Conservation (phyloP, 1,140 invertebrate genomes). For the Papilio xuthus region DNA sequence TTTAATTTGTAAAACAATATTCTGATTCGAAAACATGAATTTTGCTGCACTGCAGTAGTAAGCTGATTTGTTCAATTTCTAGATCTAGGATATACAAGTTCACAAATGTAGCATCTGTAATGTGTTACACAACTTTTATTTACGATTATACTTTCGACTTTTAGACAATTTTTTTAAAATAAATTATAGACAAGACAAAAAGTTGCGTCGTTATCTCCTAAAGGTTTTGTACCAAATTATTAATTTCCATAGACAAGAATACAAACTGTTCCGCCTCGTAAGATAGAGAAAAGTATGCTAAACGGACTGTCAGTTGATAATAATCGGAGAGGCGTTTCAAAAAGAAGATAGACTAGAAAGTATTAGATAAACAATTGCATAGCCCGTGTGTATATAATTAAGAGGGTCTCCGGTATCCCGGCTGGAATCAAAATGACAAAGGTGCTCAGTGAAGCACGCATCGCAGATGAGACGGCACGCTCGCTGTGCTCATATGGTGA, state of each 20-base stretch:
- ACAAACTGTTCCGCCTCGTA: too few species aligned
- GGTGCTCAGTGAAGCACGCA: slow-evolving; percentile 52
- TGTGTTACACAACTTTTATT: neutral
- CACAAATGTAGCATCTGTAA: neutral
- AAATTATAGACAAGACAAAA: neutral
- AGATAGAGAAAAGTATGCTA: too few species aligned
- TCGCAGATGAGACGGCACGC: slow-evolving; percentile 58
- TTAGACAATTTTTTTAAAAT: too few species aligned
- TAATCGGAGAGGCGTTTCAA: too few species aligned
- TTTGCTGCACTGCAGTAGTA: slow-evolving; percentile 11
- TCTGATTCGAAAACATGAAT: slow-evolving; percentile 16
- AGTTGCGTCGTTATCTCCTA: neutral
- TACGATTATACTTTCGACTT: neutral
- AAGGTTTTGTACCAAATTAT: neutral
- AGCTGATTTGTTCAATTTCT: neutral
- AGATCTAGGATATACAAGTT: neutral
- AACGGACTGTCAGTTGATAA: too few species aligned
- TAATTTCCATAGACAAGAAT: neutral
- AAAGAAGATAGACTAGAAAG: too few species aligned
- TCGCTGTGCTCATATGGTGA: slow-evolving; percentile 52
- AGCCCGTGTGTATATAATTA: slow-evolving; percentile 54
- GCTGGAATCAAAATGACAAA: slow-evolving; percentile 60
- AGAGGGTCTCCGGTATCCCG: slow-evolving; percentile 49
- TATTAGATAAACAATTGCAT: slow-evolving; percentile 48
- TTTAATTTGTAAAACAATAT: slow-evolving; percentile 8